Percentiles rank a stretch among this genome's conserved stretches.
These are phyloP conservation scores for Homarus gammarus DNA, from an alignment of 2,888 invertebrate genomes.

Conservation along the genomic window DNA sequence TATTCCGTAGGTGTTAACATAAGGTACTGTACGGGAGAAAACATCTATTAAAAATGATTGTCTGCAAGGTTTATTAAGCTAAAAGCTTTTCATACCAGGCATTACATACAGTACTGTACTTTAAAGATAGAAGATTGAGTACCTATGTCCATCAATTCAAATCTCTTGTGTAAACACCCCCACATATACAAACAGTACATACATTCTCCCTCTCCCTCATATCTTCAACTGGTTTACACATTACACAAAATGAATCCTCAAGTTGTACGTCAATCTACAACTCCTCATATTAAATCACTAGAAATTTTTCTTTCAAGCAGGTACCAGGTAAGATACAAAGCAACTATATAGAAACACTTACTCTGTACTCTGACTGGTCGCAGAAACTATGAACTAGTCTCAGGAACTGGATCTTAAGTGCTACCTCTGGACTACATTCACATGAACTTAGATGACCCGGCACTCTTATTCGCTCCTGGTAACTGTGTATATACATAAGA, in stretches of 20 bases:
- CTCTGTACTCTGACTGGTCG: slow-evolving; percentile 76
- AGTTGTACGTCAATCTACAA: no score
- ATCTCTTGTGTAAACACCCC: no score
- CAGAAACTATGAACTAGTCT: slow-evolving; percentile 76
- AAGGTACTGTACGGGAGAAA: slow-evolving; percentile 49
- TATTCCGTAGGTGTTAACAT: slow-evolving; percentile 73
- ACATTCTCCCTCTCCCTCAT: no score
- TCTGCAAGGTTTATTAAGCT: neutral
- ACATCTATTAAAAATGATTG: neutral
- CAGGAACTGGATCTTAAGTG: slow-evolving; percentile 76
- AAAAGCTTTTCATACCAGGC: slow-evolving; percentile 17
- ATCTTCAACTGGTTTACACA: no score
- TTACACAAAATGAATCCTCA: no score
- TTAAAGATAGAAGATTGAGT: no score
- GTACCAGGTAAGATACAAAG: no score
- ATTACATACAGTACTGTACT: no score
- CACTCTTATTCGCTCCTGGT: slow-evolving; percentile 66
- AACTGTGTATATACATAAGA: slow-evolving; percentile 44
- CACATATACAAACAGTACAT: no score
- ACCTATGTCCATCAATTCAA: no score
- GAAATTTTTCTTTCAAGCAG: no score
- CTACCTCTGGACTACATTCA: slow-evolving; percentile 77
- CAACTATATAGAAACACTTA: slow-evolving; percentile 20
- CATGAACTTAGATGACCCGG: slow-evolving; percentile 76
- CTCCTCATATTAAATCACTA: no score